A percentile compares a stretch with the other conserved stretches of the same genome.
Conservation (phyloP, 2,888 invertebrate genomes). For the Acleris emargana region DNA sequence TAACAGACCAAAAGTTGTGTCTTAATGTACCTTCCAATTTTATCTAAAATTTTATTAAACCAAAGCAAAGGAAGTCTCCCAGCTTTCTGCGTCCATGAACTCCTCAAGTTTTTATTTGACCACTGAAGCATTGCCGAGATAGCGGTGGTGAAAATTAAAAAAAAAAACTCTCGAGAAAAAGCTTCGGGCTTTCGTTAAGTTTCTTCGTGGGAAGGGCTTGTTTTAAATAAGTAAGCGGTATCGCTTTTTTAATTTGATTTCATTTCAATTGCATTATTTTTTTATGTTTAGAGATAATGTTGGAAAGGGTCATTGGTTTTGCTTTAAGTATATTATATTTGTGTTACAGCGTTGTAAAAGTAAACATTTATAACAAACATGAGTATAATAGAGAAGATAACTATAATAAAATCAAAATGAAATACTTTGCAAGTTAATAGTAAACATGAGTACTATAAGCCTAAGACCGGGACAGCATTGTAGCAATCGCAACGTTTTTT, state of each 20-base stretch:
- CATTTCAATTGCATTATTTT: constrained; percentile 44
- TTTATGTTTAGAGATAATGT: constrained; percentile 9
- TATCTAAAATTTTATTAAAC: constrained; percentile 32
- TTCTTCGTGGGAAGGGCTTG: constrained; percentile 49
- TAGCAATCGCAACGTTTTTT: too few species aligned
- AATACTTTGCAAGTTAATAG: too few species aligned
- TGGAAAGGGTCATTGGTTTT: constrained; percentile 39
- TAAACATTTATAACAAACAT: too few species aligned
- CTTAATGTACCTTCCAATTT: too few species aligned
- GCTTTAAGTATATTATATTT: too few species aligned
- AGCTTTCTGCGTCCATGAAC: constrained; percentile 58
- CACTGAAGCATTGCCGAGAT: constrained; percentile 83
- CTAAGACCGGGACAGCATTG: too few species aligned
- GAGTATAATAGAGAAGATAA: too few species aligned
- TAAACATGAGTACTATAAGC: too few species aligned
- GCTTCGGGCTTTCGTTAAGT: constrained; percentile 52
- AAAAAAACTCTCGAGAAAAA: constrained; percentile 62
- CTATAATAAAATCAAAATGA: too few species aligned
- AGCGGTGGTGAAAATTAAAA: constrained; percentile 82
- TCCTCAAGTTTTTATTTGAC: constrained; percentile 84
- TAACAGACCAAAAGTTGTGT: too few species aligned
- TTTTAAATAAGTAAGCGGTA: constrained; percentile 39
- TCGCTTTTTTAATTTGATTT: constrained; percentile 42
- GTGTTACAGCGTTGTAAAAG: too few species aligned
- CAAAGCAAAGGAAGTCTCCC: constrained; percentile 44